Base-by-base conservation (phyloP, 1,140 invertebrate species). In the Alviniconcha marisindica region DNA sequence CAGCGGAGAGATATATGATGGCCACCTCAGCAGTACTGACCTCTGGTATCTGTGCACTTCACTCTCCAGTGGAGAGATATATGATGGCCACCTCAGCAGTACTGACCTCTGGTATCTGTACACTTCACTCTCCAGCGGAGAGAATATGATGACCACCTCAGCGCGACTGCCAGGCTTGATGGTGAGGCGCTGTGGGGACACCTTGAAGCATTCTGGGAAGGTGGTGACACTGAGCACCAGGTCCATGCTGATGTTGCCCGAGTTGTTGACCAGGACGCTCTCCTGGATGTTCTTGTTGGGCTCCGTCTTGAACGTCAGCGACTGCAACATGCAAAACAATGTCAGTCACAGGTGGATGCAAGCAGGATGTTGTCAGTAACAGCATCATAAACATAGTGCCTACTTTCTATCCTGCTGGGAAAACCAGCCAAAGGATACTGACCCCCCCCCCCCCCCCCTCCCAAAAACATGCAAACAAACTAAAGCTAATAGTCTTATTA, bases 171-270 rank as follows among this genome's bases (percentile, higher is more conserved):
- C 81, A 5, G 87, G 78, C 12, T 83, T 78, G n/a, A 89, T 86
- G 21, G 54, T 78, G 0, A 88, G 31, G n/a, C 77, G 69, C 15
- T 54, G 48, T 1, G 86, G 87, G 31, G 69, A 56, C 0, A 88
- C 81, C 28, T 42, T 80, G 71, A 89, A 88, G 18, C 82, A 54
- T 24, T 88, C 85, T 38, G 56, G 42, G 54, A 81, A 82, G 7
- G 83, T 82, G 31, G 82, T 42, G 12, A 88, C 60, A 12, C 54
- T 63, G 18, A 90, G 51, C 14, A 81, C 73, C 10, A 88, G 63
- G 24, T 87, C 74, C 76, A 88, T 78, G 28, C 80, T 60, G 51
- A 89, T 89, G 77, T 89, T 89, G 1, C 88, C 89, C 31, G 79
- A 83, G 82, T 89, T 89, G 77, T 83, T 86, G n/a, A 88, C 48